Base-by-base conservation (phyloP, 1,140 invertebrate species). In the Coptotermes formosanus region DNA sequence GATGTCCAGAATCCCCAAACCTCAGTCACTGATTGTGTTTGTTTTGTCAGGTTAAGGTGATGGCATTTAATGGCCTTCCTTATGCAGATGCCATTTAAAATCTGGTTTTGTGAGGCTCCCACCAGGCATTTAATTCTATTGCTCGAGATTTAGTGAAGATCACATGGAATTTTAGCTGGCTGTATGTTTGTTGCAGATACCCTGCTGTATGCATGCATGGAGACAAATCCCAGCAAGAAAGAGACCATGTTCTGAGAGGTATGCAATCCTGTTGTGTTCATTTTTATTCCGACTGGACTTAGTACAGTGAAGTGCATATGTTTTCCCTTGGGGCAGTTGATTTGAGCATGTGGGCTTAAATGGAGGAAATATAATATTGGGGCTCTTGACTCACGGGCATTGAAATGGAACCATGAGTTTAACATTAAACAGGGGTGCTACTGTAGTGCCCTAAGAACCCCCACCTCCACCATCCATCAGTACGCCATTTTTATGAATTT, bases 171-270 rank as follows among this genome's bases (percentile, higher is more conserved):
- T 69, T 69, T n/a, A 38, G 38, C 38, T 38, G 38, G 38, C 4
- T 4, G 4, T 81, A 0, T 81, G 45, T 48, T 45, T 55, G 30
- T 84, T 86, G 32, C 84, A 87, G 93, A 8, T 94, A 93, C 95
- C 95, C 95, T 87, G 95, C 95, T 55, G 93, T 96, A 85, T 95
- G 95, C 91, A 97, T 97, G 91, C 96, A 97, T 91, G 97, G 97
- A 89, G 97, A 98, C 89, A 98, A 98, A 91, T 96, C 96, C 88
- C 97, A 98, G 90, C 95, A 95, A 91, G 97, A 98, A 90, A 92
- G 97, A 91, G 97, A 98, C 90, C 93, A 94, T 90, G 94, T 94
- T 84, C 89, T 95, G 84, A 88, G 88, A 86, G 88, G 88, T 89
- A 86, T 30, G 82, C 88, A 32, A 86, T 48, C 23, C 45, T 83